Base-by-base conservation (phyloP, 2,113 vertebrate species). In the Engraulis encrasicolus region DNA sequence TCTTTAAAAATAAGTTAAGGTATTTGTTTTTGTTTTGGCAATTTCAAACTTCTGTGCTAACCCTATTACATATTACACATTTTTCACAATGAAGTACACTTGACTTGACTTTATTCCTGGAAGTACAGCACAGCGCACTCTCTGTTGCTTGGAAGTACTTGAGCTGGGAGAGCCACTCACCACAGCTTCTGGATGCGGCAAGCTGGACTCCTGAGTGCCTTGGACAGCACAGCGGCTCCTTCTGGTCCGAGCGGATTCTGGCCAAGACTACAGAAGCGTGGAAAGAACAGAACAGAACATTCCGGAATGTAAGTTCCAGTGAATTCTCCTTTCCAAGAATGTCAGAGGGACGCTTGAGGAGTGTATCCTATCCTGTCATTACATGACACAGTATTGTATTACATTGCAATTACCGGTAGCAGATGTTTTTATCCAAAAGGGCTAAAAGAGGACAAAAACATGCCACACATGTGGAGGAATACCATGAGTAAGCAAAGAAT, bases 191-290 rank as follows among this genome's bases (percentile, higher is more conserved):
- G 83, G 38, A 91, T 86, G 2, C 85, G 86, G 58, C 90, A 91
- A 74, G 90, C 88, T 31, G 90, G 90, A 36, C 78, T 90, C 50
- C 49, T 61, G 31, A 91, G 45, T 20, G 86, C 87, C 6, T 12
- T 36, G 78, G 80, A 74, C 20, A 91, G 81, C 23, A 91, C 83
- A 27, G 82, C 78, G 2, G 90, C 90, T 49, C 90, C 90, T 15
- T 91, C 88, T n/a, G 85, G 81, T 7, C 90, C 90, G 18, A 91
- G 58, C 49, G 90, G 89, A 83, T 91, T 91, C 84, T 89, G 90
- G 1, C 82, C 90, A 12, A 91, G 78, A 18, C 90, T 91, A 74
- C 27, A 36, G 6, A 81, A 15, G 23, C 11, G 31, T 27, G 11
- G 23, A 31, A 14, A 38, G 49, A n/a, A 52, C 11, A 37, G 0